These are phyloP conservation scores for Habrosyne pyritoides DNA, from an alignment of 2,888 invertebrate species.

Conservation along the genomic window DNA sequence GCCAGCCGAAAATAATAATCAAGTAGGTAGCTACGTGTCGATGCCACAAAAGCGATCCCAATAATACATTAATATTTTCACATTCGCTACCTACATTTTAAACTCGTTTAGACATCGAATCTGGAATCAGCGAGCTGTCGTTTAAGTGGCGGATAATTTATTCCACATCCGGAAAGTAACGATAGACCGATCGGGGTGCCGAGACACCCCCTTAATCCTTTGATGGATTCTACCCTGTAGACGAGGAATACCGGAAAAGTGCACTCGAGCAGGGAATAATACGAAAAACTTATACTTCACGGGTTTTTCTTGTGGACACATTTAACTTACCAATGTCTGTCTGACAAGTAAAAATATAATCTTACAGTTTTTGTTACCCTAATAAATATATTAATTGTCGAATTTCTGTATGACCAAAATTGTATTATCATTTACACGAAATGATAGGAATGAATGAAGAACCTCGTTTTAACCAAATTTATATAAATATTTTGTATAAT, in stretches of 20 bases:
- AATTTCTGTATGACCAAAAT: too few relatives aligned
- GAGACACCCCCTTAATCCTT: slow-evolving; percentile 76
- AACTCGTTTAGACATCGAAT: slow-evolving; percentile 24
- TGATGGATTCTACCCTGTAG: slow-evolving; percentile 74
- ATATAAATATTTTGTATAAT: slow-evolving; percentile 27
- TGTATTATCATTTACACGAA: slow-evolving; percentile 9
- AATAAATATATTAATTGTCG: too few relatives aligned
- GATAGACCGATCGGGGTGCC: slow-evolving; percentile 65
- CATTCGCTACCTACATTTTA: slow-evolving; percentile 4
- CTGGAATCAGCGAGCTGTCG: slow-evolving; percentile 58
- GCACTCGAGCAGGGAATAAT: slow-evolving; percentile 61
- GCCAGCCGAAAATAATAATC: not conserved
- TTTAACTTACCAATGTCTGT: slow-evolving; percentile 22
- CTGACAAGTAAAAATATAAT: too few relatives aligned
- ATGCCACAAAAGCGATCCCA: not conserved
- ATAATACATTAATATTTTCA: not conserved
- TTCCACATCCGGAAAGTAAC: slow-evolving; percentile 71
- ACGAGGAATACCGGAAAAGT: slow-evolving; percentile 68
- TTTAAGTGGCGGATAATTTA: slow-evolving; percentile 77
- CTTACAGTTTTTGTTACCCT: too few relatives aligned
- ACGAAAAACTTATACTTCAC: slow-evolving; percentile 47
- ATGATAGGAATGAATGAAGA: not conserved
- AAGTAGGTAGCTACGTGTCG: not conserved
- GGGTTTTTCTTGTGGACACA: slow-evolving; percentile 38
- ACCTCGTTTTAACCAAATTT: slow-evolving; percentile 25